Conservation (phyloP, 2,113 vertebrate genomes). For the Hystrix brachyura region DNA sequence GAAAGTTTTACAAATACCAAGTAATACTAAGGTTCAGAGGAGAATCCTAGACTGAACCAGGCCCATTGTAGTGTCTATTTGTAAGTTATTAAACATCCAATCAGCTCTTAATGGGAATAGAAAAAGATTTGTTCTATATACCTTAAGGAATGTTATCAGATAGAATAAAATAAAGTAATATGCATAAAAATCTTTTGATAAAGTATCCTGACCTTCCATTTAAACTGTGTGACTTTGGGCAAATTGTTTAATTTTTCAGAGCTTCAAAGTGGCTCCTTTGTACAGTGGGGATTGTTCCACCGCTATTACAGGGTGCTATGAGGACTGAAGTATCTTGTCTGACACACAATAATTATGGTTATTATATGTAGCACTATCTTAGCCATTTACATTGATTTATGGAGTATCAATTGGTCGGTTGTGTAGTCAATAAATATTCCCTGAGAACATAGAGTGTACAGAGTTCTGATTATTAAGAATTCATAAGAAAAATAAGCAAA, state of each 20-base stretch:
- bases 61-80: not conserved
- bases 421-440: not conserved
- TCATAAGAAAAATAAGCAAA: slow-evolving; percentile 35
- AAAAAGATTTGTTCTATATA: not conserved
- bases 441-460: not conserved
- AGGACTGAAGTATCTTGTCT: not conserved
- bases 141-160: not conserved
- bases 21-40: not conserved
- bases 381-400: not conserved
- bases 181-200: slow-evolving; percentile 20
- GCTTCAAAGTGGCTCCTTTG: not conserved
- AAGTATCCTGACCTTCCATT: not conserved
- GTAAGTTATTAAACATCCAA: not conserved
- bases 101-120: not conserved
- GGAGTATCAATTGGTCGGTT: not conserved
- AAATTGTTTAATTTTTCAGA: slow-evolving; percentile 32
- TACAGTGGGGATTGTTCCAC: not conserved
- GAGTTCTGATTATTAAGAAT: slow-evolving; percentile 2
- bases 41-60: not conserved
- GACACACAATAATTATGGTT: not conserved
- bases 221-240: not conserved
- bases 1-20: not conserved
- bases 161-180: slow-evolving; percentile 54
- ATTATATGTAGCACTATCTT: not conserved
- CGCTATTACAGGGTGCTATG: not conserved